Conservation (phyloP, 2,888 invertebrate genomes). For the Lathronympha strigana region DNA sequence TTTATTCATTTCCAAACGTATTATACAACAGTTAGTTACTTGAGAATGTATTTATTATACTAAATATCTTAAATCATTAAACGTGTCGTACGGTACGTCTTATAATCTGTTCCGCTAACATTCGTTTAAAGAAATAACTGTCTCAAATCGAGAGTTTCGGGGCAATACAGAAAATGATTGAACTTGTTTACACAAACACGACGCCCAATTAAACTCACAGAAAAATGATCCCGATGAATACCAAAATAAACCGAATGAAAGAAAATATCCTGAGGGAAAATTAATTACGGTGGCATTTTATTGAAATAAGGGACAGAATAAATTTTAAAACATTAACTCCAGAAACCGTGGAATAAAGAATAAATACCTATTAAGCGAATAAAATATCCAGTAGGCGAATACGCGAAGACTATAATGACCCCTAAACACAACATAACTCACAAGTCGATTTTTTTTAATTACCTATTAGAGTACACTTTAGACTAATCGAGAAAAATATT, state of each 20-base stretch:
- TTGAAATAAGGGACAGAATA: background rate
- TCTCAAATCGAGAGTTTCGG: background rate
- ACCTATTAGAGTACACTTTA: too few species aligned
- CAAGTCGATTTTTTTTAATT: too few species aligned
- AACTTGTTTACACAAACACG: slow-evolving; percentile 11
- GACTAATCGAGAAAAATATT: too few species aligned
- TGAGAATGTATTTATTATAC: background rate
- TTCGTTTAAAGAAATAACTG: background rate
- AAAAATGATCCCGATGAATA: background rate
- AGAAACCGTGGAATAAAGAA: background rate
- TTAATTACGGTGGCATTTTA: background rate
- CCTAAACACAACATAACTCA: too few species aligned
- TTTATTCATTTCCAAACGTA: too few species aligned
- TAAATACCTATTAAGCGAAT: background rate
- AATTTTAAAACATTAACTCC: background rate
- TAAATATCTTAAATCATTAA: background rate
- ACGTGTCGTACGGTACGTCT: background rate
- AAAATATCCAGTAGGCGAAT: too few species aligned
- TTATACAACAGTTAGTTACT: too few species aligned
- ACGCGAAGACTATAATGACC: too few species aligned
- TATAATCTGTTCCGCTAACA: background rate
- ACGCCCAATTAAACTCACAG: slow-evolving; percentile 2
- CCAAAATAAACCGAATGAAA: background rate
- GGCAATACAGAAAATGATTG: slow-evolving; percentile 2
- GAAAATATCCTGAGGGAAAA: background rate